Conservation (phyloP, 2,888 invertebrate species). For the Platerodrilus igneus region DNA sequence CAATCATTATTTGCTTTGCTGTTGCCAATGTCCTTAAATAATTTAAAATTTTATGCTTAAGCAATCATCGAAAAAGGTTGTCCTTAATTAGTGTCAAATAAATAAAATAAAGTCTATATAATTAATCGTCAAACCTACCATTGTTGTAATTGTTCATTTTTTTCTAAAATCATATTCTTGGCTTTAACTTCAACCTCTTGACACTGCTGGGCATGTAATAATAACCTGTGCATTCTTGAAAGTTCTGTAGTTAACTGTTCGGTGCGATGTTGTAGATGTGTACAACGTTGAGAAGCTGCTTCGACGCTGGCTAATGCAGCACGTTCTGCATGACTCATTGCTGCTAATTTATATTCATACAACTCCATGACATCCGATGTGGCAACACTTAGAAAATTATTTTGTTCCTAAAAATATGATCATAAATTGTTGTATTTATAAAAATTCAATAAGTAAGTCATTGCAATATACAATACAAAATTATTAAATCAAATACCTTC, state of each 20-base stretch:
- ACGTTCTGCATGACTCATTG: conserved; percentile 51
- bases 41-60: no score
- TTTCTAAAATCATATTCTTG: conserved; percentile 10
- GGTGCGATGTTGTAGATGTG: conserved; percentile 51
- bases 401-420: conserved; percentile 48
- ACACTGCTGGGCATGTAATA: conserved; percentile 51
- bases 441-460: no score
- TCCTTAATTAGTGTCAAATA: no score
- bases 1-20: no score
- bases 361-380: conserved; percentile 68
- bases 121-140: conserved; percentile 5
- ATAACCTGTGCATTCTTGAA: conserved; percentile 48
- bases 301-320: conserved; percentile 51
- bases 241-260: conserved; percentile 50
- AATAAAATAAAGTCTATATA: not conserved
- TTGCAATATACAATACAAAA: no score
- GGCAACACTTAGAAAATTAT: conserved; percentile 55
- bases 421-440: no score
- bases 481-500: no score
- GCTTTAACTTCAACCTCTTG: conserved; percentile 45
- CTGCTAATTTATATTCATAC: conserved; percentile 64
- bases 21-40: no score
- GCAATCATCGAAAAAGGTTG: no score
- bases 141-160: conserved; percentile 14
- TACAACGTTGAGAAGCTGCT: conserved; percentile 51